A percentile compares a stretch with the other conserved stretches of the same genome.
Evolutionary conservation across 2,113 vertebrate genomes (phyloP).

Genomic region (Hemiprocne comata): DNA sequence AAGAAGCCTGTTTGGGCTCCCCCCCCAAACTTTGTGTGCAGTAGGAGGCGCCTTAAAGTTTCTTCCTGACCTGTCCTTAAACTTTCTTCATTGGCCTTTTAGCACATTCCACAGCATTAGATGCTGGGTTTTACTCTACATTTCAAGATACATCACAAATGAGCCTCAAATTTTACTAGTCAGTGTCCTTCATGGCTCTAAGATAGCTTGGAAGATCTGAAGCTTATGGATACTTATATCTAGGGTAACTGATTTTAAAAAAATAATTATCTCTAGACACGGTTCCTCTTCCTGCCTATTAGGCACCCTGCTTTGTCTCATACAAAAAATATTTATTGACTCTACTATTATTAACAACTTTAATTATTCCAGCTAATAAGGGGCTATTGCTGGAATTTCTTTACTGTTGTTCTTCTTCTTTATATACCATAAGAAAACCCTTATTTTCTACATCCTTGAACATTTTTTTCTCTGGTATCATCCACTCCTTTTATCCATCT

Average conservation of each 20-base stretch:
- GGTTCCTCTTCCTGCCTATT: neutral
- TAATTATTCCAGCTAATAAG: conserved; percentile 6
- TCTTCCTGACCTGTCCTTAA: too few species aligned
- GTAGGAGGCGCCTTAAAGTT: neutral
- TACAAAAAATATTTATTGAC: neutral
- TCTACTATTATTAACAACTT: neutral
- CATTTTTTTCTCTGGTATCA: neutral
- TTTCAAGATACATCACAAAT: neutral
- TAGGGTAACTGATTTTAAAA: neutral
- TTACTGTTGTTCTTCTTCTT: neutral
- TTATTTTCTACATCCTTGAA: neutral
- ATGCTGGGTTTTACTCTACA: neutral
- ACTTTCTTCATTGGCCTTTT: neutral
- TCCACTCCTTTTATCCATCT: neutral
- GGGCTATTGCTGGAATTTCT: neutral
- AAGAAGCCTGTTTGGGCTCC: neutral
- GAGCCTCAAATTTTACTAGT: neutral
- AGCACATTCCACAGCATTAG: neutral
- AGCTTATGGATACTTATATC: neutral
- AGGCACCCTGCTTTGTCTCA: neutral
- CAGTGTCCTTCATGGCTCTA: neutral
- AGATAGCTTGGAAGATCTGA: neutral
- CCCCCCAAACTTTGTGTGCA: neutral
- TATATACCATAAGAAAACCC: neutral
- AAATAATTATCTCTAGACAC: neutral